Conservation (phyloP, 2,797 vertebrate genomes). For the Squalus acanthias region DNA sequence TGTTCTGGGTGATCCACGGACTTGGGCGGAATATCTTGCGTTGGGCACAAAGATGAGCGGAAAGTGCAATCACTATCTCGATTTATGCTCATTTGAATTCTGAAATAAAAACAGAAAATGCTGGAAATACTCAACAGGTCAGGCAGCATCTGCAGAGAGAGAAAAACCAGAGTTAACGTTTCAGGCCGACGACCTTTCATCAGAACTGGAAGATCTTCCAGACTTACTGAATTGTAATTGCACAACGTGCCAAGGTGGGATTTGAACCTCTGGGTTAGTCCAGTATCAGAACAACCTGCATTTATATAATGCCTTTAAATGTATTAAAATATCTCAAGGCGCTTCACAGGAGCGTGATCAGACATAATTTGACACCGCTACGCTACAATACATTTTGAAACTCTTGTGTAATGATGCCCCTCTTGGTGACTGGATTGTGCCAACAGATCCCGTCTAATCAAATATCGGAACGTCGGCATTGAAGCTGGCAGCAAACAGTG, state of each 20-base stretch:
- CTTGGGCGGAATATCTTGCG: background rate
- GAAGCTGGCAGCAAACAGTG: background rate
- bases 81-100: background rate
- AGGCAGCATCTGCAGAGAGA: background rate
- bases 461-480: background rate
- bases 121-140: background rate
- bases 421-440: background rate
- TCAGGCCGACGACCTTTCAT: background rate
- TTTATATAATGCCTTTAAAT: background rate
- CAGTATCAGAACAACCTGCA: background rate
- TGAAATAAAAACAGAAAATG: background rate
- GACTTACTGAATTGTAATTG: background rate
- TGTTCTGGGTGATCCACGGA: background rate
- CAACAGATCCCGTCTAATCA: background rate
- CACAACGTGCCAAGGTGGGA: background rate
- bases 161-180: background rate
- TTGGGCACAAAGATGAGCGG: background rate
- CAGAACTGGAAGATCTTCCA: background rate
- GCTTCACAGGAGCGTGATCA: background rate
- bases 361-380: background rate
- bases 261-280: background rate
- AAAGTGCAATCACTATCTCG: background rate
- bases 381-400: background rate
- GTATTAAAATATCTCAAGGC: background rate
- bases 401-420: background rate